A percentile compares a stretch with the other conserved stretches of the same genome.
These are phyloP conservation scores for Galaxea fascicularis DNA, from an alignment of 92 coral and sea anemone genomes.

Conservation along the genomic window DNA sequence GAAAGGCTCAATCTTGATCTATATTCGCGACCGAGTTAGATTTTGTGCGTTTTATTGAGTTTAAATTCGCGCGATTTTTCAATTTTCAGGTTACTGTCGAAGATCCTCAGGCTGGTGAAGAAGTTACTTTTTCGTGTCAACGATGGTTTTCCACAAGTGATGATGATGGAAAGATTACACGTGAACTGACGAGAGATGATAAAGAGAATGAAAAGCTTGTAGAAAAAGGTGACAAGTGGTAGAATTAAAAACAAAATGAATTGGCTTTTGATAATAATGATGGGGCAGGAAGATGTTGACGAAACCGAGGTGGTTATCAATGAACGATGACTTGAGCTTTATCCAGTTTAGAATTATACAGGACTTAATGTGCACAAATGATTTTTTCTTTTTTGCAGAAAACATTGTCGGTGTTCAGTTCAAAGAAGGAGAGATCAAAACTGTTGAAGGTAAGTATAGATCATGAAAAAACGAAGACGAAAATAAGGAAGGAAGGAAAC, in stretches of 20 bases:
- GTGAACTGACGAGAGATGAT: slow-evolving; percentile 45
- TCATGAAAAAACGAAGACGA: neutral
- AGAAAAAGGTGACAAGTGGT: neutral
- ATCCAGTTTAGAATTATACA: too few relatives aligned
- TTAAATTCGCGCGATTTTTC: neutral
- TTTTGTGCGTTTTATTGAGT: too few relatives aligned
- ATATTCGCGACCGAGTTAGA: too few relatives aligned
- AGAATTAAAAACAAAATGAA: too few relatives aligned
- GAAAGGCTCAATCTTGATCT: too few relatives aligned
- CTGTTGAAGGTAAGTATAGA: neutral
- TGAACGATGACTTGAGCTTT: too few relatives aligned
- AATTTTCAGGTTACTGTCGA: slow-evolving; percentile 60
- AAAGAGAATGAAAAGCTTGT: neutral
- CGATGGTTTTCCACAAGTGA: slow-evolving; percentile 89
- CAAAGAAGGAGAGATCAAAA: neutral
- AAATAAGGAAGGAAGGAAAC: neutral
- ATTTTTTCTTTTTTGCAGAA: neutral
- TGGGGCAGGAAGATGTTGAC: too few relatives aligned
- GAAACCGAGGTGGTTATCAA: too few relatives aligned
- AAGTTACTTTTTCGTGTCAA: slow-evolving; percentile 76
- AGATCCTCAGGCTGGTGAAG: slow-evolving; percentile 67
- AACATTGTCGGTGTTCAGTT: neutral
- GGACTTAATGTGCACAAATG: too few relatives aligned
- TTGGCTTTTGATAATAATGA: too few relatives aligned
- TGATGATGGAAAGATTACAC: slow-evolving; percentile 73